Evolutionary conservation across 2,797 vertebrate genomes (phyloP).

Genomic region (Amphiprion clarkii): DNA sequence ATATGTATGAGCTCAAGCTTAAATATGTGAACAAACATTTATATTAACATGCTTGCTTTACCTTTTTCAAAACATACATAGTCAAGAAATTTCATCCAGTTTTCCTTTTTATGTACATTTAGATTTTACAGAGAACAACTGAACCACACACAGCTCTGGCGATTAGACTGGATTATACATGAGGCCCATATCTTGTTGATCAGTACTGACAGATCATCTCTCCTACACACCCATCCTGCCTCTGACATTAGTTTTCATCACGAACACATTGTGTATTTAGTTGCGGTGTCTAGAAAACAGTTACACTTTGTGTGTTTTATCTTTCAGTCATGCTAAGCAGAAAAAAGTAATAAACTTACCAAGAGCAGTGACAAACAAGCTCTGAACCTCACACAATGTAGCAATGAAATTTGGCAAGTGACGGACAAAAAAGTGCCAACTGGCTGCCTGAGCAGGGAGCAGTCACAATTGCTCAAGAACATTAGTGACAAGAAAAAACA

Average conservation of each 20-base stretch:
- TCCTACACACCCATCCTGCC: not conserved
- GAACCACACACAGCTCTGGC: not conserved
- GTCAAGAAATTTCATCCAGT: no score
- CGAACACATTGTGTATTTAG: not conserved
- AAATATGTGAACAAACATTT: no score
- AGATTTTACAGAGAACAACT: not conserved
- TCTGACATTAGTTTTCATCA: conserved; percentile 6
- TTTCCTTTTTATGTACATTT: not conserved
- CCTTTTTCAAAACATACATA: no score
- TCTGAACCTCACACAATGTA: not conserved
- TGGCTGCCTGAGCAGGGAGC: not conserved
- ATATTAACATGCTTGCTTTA: no score
- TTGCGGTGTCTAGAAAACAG: conserved; percentile 7
- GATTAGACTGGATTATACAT: conserved; percentile 25
- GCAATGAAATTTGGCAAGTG: not conserved
- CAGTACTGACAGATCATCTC: conserved; percentile 7
- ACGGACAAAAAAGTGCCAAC: not conserved
- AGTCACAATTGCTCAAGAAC: not conserved
- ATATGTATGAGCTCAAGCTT: no score
- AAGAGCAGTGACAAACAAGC: no score
- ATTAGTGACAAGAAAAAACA: not conserved
- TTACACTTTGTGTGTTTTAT: not conserved
- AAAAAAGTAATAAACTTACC: conserved; percentile 14
- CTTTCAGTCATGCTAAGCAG: not conserved
- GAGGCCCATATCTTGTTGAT: conserved; percentile 18